A percentile compares a stretch with the other conserved stretches of the same genome.
These are phyloP conservation scores for Halcyon malimbica DNA, from an alignment of 2,113 vertebrate species.

Conservation along the genomic window DNA sequence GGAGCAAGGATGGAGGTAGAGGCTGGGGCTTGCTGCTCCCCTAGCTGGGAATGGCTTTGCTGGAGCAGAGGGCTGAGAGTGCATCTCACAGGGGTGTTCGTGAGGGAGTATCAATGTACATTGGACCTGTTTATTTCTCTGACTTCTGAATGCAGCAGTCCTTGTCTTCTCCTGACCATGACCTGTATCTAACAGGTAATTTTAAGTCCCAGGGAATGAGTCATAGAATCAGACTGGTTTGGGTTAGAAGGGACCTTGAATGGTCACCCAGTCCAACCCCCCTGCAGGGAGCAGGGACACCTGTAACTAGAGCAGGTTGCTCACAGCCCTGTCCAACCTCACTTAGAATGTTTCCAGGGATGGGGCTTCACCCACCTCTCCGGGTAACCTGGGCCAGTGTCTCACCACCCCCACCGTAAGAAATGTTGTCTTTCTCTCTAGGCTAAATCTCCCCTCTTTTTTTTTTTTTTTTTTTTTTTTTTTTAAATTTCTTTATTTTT, in stretches of 20 bases:
- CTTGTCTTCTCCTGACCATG: neutral
- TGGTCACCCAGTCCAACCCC: neutral
- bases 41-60: neutral
- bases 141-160: neutral
- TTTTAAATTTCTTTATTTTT: no score
- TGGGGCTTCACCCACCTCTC: neutral
- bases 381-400: neutral
- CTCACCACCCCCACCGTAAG: neutral
- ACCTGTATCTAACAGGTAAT: neutral
- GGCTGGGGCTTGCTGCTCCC: neutral
- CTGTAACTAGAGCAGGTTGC: neutral
- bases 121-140: neutral
- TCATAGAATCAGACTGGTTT: neutral
- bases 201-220: neutral
- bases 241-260: neutral
- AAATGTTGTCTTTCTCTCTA: neutral
- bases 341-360: neutral
- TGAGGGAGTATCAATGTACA: neutral
- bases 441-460: neutral
- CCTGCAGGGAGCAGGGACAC: neutral
- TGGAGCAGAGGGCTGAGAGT: neutral
- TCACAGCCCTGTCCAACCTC: neutral
- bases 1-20: neutral
- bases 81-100: neutral
- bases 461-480: no score